phyloP scores from a whole-genome alignment of 2,888 invertebrate genomes.

The Antheraea assamensis region DNA sequence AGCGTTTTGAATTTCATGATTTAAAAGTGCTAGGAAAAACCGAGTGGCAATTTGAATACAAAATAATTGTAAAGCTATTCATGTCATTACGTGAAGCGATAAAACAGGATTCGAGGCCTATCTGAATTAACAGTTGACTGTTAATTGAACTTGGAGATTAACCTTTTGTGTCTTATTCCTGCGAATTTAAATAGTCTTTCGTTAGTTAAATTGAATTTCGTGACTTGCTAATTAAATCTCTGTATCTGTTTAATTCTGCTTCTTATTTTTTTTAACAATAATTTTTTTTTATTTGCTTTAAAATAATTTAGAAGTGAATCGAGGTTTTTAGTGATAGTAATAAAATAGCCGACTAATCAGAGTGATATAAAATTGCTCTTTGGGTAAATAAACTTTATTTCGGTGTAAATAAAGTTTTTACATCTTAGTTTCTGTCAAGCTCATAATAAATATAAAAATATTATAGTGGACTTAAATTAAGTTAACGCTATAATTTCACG shows the following conservation, averaged over 20 bases:
- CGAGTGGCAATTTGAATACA: conserved; percentile 10
- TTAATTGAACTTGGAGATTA: conserved; percentile 6
- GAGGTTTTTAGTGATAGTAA: neutral
- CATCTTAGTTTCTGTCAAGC: no score
- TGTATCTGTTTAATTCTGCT: neutral
- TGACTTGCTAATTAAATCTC: neutral
- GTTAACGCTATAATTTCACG: no score
- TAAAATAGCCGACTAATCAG: neutral
- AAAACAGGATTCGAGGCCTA: conserved; percentile 15
- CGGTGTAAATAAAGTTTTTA: neutral
- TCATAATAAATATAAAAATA: no score
- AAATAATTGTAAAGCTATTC: conserved; percentile 17
- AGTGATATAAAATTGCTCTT: neutral
- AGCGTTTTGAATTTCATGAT: conserved; percentile 40
- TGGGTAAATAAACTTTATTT: neutral
- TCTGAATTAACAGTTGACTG: conserved; percentile 5
- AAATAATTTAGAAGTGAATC: neutral
- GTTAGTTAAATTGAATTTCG: neutral
- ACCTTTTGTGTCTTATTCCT: conserved; percentile 11
- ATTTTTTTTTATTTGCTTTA: neutral
- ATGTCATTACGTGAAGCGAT: neutral
- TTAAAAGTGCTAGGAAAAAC: conserved; percentile 30
- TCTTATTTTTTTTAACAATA: neutral
- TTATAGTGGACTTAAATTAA: no score
- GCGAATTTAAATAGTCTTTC: conserved; percentile 11